phyloP scores from a whole-genome alignment of 2,888 invertebrate species.

The Acleris emargana region DNA sequence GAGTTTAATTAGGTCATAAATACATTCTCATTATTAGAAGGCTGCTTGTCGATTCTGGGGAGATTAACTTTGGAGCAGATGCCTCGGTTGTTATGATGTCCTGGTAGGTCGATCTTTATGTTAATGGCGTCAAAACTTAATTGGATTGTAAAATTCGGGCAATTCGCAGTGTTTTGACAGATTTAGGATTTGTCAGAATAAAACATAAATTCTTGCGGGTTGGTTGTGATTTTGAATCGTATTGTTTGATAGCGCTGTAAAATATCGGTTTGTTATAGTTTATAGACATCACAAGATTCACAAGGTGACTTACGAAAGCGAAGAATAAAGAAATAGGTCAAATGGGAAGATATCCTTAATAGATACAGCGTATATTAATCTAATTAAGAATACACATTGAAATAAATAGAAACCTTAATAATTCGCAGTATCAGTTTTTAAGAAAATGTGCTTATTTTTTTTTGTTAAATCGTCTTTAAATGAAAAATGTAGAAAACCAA shows the following conservation, averaged over 20 bases:
- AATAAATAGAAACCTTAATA: too few relatives aligned
- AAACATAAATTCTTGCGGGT: constrained; percentile 1
- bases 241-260: constrained; percentile 7
- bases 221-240: constrained; percentile 3
- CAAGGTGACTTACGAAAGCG: not conserved
- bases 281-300: not conserved
- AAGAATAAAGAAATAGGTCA: not conserved
- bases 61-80: constrained; percentile 54
- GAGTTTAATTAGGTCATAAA: constrained; percentile 84
- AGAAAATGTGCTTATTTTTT: too few relatives aligned
- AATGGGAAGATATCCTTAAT: too few relatives aligned
- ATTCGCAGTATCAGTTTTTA: too few relatives aligned
- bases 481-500: too few relatives aligned
- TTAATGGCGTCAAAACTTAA: constrained; percentile 48
- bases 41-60: constrained; percentile 52
- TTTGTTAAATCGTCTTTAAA: too few relatives aligned
- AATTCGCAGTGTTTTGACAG: not conserved
- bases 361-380: too few relatives aligned
- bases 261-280: constrained; percentile 4
- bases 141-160: constrained; percentile 30
- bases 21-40: constrained; percentile 81
- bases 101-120: constrained; percentile 44
- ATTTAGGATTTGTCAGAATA: not conserved
- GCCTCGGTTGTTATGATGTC: constrained; percentile 60
- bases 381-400: too few relatives aligned